Evolutionary conservation across 2,888 invertebrate genomes (phyloP).

Genomic region (Celastrina argiolus): DNA sequence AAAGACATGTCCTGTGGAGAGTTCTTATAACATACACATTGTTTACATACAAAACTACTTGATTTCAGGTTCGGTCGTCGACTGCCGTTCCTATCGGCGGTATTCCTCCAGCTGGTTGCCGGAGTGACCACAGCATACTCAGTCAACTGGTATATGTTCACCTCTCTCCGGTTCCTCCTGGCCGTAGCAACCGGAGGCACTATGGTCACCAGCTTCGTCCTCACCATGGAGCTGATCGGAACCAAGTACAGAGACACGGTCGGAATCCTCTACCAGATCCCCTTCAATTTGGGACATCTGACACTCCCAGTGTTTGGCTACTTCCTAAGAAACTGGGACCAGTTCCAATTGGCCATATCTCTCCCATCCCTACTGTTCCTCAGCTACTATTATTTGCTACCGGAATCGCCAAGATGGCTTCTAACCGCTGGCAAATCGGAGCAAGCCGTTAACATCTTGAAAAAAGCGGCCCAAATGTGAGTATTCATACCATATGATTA

Average conservation of each 20-base stretch:
- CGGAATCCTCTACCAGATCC: constrained; percentile 82
- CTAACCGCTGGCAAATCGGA: constrained; percentile 82
- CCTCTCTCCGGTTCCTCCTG: constrained; percentile 82
- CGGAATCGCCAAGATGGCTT: constrained; percentile 91
- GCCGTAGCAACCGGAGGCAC: constrained; percentile 89
- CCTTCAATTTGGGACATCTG: constrained; percentile 83
- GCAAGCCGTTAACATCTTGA: constrained; percentile 80
- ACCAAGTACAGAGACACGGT: constrained; percentile 81
- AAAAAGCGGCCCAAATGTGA: constrained; percentile 79
- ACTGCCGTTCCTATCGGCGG: constrained; percentile 83
- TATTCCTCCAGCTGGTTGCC: constrained; percentile 83
- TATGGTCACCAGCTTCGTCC: constrained; percentile 87
- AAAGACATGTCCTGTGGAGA: too few species aligned
- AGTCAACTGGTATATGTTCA: constrained; percentile 82
- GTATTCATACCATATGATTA: constrained; percentile 26
- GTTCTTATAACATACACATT: too few species aligned
- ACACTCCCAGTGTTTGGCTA: constrained; percentile 81
- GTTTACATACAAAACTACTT: constrained; percentile 24
- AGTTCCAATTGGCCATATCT: constrained; percentile 82
- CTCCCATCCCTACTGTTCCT: constrained; percentile 80
- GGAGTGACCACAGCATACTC: constrained; percentile 85
- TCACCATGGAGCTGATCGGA: constrained; percentile 83
- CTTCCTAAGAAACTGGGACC: constrained; percentile 81
- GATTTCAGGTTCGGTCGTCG: constrained; percentile 84
- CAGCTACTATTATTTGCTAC: constrained; percentile 84